These are phyloP conservation scores for Etia nguti DNA, from an alignment of 2,113 vertebrate species.

Conservation along the genomic window DNA sequence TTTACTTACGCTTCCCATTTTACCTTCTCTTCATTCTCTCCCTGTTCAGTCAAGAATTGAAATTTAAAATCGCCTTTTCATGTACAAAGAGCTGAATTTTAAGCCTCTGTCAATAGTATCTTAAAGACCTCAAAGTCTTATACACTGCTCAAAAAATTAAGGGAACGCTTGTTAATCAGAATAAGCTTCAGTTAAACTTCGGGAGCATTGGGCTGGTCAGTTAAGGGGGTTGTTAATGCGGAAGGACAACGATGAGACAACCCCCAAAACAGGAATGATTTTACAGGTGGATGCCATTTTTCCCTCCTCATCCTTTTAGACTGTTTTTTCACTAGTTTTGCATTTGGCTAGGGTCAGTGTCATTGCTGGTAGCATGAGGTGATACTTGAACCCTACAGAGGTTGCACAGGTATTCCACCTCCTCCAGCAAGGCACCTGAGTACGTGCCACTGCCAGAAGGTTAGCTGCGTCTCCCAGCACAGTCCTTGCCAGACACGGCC, in stretches of 20 bases:
- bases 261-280: neutral
- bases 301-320: no score
- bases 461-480: rapidly evolving
- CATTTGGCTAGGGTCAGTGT: no score
- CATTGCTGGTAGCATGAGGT: no score
- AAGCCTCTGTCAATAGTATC: neutral
- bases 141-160: neutral
- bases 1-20: neutral
- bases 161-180: neutral
- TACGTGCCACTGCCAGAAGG: rapidly evolving
- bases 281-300: neutral
- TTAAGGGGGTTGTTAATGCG: neutral
- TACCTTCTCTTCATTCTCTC: neutral
- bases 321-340: no score
- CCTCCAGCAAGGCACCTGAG: neutral
- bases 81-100: neutral
- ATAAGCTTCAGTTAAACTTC: neutral
- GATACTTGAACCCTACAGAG: neutral
- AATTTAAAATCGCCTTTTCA: neutral
- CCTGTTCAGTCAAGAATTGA: neutral
- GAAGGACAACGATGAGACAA: neutral
- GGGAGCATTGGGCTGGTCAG: neutral
- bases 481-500: rapidly evolving
- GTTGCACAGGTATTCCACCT: neutral
- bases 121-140: neutral